Evolutionary conservation across 2,888 invertebrate genomes (phyloP).

Genomic region (Mythimna impura): DNA sequence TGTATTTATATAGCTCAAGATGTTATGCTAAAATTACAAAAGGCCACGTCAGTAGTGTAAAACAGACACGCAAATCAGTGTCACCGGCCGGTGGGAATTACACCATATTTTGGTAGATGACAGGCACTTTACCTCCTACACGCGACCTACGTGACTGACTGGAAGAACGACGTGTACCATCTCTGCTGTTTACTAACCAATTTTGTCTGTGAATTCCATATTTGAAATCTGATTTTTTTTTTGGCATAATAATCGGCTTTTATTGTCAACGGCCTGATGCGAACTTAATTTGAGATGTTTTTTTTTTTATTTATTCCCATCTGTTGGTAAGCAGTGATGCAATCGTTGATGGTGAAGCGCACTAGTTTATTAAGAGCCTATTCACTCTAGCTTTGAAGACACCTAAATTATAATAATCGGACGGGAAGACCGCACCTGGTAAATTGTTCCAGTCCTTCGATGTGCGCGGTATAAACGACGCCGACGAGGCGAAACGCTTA

Average conservation of each 20-base stretch:
- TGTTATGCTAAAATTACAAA: conserved; percentile 24
- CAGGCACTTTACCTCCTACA: conserved; percentile 55
- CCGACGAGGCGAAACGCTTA: too few relatives aligned
- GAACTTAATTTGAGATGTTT: neutral
- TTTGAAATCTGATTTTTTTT: conserved; percentile 32
- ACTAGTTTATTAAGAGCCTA: too few relatives aligned
- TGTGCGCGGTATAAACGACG: too few relatives aligned
- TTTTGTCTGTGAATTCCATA: conserved; percentile 35
- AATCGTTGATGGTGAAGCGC: too few relatives aligned
- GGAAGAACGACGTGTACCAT: conserved; percentile 32
- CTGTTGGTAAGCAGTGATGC: too few relatives aligned
- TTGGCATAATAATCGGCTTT: too few relatives aligned
- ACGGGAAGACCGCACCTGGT: too few relatives aligned
- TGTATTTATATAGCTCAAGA: conserved; percentile 31
- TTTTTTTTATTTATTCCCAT: neutral
- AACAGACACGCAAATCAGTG: conserved; percentile 33
- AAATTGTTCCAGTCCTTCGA: too few relatives aligned
- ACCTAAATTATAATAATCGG: too few relatives aligned
- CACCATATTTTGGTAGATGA: conserved; percentile 53
- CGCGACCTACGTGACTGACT: conserved; percentile 53
- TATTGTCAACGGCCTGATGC: neutral
- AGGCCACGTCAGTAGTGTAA: conserved; percentile 48
- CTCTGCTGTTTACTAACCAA: conserved; percentile 10
- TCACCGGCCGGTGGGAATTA: conserved; percentile 36
- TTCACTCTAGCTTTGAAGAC: too few relatives aligned